Evolutionary conservation across 2,113 vertebrate genomes (phyloP).

Genomic region (Cynoglossus semilaevis): DNA sequence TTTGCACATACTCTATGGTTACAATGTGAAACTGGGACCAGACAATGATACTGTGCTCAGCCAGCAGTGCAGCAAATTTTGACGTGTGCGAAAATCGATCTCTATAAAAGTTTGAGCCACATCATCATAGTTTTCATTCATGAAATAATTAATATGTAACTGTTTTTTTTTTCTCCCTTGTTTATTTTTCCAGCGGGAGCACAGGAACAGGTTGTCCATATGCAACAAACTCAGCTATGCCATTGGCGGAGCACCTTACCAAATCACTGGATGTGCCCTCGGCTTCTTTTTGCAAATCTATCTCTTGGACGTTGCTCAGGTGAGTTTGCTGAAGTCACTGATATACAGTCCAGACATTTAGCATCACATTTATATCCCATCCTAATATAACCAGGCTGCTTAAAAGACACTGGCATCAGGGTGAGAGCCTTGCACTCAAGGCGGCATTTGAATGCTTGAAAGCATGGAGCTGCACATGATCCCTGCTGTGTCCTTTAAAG

Average conservation of each 20-base stretch:
- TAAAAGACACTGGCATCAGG: background rate
- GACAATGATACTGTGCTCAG: no score
- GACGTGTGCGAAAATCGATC: no score
- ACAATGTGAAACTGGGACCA: no score
- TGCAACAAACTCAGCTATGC: conserved; percentile 95
- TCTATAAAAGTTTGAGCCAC: no score
- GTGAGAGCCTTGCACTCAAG: background rate
- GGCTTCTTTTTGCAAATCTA: conserved; percentile 98
- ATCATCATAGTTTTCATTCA: no score
- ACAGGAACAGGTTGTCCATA: conserved; percentile 75
- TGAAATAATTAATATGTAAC: no score
- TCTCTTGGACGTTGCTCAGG: conserved; percentile 91
- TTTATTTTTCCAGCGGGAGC: conserved; percentile 51
- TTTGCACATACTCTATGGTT: no score
- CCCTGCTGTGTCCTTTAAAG: conserved; percentile 3
- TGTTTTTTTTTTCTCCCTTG: background rate
- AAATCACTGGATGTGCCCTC: conserved; percentile 92
- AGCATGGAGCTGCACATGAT: background rate
- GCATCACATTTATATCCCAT: background rate
- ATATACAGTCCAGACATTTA: conserved; percentile 4
- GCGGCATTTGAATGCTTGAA: conserved; percentile 3
- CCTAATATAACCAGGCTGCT: conserved; percentile 9
- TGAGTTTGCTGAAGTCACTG: conserved; percentile 62
- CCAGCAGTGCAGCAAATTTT: conserved; percentile 1
- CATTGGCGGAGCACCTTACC: conserved; percentile 92